Evolutionary conservation across 1,140 invertebrate species (phyloP), one percentile per base, ranked within the genome.

Genomic region (Orius insidiosus): DNA sequence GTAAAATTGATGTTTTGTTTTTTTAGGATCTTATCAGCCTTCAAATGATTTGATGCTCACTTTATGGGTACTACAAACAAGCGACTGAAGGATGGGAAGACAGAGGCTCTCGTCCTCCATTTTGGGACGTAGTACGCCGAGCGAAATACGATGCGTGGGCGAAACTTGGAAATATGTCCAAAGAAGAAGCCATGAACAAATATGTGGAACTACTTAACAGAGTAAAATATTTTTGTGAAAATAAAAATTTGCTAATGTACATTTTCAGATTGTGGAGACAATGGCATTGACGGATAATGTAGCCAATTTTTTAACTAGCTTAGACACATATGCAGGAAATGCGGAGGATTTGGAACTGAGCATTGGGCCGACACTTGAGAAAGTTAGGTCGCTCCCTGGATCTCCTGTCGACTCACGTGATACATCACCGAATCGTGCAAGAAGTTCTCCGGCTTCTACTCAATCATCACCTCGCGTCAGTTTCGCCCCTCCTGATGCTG

Each of bases 41-140:
- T 93, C 90, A 53, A 77, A 88, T 67, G 85, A 87, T 50, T 71
- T 95, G 61, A 88, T 89, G 76, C 70, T 97, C 14, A 76, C 78
- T 45, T 97, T 98, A 98, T 66, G 80, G 78, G 7, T 88, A 85
- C 56, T 98, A 74, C 64, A 97, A 98, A 63, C 93, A 97, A 68
- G 90, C 89, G 1, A 92, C 82, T 0, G 76, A 85, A 59, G 93
- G 93, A 0, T 75, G 78, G 9, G 90, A 87, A 58, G 59, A 63
- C 8, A 30, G 24, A 7, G 56, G 58, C 1, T 63, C 72, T 5
- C 84, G 86, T 60, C 93, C 92, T 2, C 71, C 73, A 1, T 92
- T 95, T 59, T 97, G 86, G 81, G 86, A 95, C 59, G 69, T 95
- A 0, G 73, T 95, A 1, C 83, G 79, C 54, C 77, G 76, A 62